A percentile compares a stretch with the other conserved stretches of the same genome.
phyloP scores from a whole-genome alignment of 64 coral and sea anemone genomes.

The Orbicella faveolata region DNA sequence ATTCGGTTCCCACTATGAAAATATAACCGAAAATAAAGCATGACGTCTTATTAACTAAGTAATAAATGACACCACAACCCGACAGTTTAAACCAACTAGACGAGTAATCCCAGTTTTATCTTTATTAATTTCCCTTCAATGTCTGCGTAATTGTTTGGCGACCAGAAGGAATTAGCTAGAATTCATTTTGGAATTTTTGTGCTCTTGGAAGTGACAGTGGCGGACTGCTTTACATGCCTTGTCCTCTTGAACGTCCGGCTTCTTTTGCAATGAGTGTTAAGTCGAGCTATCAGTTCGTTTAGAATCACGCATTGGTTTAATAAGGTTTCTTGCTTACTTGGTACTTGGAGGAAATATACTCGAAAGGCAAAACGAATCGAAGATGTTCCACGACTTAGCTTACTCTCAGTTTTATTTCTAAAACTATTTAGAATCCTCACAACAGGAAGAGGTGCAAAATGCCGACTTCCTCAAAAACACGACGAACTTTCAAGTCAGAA shows the following conservation, averaged over 20 bases:
- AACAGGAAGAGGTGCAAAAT: not conserved
- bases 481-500: not conserved
- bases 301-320: no score
- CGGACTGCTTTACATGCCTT: not conserved
- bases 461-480: not conserved
- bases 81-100: not conserved
- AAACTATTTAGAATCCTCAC: not conserved
- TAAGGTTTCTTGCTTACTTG: no score
- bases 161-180: not conserved
- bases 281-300: no score
- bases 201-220: not conserved
- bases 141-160: not conserved
- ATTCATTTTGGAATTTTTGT: not conserved
- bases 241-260: not conserved
- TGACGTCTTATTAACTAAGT: not conserved
- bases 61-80: not conserved
- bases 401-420: no score
- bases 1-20: not conserved
- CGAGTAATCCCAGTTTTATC: not conserved
- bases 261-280: not conserved
- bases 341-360: no score
- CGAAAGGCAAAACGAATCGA: no score
- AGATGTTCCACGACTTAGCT: no score
- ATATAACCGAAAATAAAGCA: not conserved
- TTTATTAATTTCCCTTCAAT: not conserved